Evolutionary conservation across 2,888 invertebrate species (phyloP), one percentile per base, ranked within the genome.

Genomic region (Sicus ferrugineus): DNA sequence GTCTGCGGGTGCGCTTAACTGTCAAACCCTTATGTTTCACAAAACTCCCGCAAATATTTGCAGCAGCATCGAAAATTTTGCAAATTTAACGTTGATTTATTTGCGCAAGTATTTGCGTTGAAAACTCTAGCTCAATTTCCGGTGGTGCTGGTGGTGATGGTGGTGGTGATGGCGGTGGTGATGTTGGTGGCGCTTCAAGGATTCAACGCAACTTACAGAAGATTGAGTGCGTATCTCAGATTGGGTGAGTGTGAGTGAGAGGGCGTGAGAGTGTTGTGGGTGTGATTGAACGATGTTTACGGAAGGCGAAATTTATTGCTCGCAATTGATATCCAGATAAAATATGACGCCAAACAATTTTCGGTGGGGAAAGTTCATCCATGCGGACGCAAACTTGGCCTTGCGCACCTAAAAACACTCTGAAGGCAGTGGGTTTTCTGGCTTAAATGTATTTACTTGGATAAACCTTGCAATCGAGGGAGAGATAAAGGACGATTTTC

Each of bases 131-230:
- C 54, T 54, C 54, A 26, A 54, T 23, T 23, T 54, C 28, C 26
- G 28, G 26, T 5, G 16, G 4, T 38, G 65, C 31, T 11, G 38
- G 46, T 19, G 23, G 9, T 21, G 4, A 16, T 30, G 65, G 31
- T 9, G 28, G 31, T 19, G 23, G 16, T 0, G 50, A 28, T 62
- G 11, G 42, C 7, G 42, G n/a, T 16, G 3, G n/a, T n/a, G 42
- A 11, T 19, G 38, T 67, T 46, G n/a, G 38, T 11, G 19, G 34
- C 21, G 14, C 26, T 54, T 38, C 38, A 30, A 42, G 26, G 26
- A 38, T 38, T 67, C 58, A 38, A 46, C 48, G 59, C 52, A 73
- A 56, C 63, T 64, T 48, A 71, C 52, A 38, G 59, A 73, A 68
- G 61, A 23, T 66, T 68, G 69, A 66, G 61, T 48, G 42, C 34